Conservation (phyloP, 2,888 invertebrate genomes). For the Pachymerium ferrugineum region DNA sequence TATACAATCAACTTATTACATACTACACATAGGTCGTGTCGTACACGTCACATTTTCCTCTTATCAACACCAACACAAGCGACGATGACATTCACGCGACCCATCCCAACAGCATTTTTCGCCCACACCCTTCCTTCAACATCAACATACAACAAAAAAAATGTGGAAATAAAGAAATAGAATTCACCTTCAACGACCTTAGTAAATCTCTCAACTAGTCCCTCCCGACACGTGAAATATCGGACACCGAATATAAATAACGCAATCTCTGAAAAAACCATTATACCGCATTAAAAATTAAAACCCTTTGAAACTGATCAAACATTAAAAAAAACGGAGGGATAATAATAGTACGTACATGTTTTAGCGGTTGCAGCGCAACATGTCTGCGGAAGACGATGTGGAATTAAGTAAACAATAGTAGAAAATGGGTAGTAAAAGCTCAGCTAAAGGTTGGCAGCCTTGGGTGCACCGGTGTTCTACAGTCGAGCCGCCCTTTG, state of each 20-base stretch:
- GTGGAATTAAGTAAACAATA: not conserved
- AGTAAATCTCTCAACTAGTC: no score
- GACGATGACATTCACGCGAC: not conserved
- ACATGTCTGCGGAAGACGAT: not conserved
- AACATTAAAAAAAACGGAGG: not conserved
- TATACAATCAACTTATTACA: not conserved
- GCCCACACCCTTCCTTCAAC: not conserved
- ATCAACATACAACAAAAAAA: no score
- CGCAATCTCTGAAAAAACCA: not conserved
- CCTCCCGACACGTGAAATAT: no score
- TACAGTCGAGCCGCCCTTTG: slow-evolving; percentile 8
- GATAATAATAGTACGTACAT: slow-evolving; percentile 5
- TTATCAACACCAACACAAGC: not conserved
- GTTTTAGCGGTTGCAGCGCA: not conserved
- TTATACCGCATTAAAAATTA: not conserved
- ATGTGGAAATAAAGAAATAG: no score
- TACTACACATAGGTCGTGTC: not conserved
- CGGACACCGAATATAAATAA: no score
- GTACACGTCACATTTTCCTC: not conserved
- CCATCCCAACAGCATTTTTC: not conserved
- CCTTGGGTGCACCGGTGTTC: not conserved
- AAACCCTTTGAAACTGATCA: not conserved
- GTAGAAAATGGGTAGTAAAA: not conserved
- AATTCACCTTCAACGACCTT: no score
- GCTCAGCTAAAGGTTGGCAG: not conserved